Evolutionary conservation across 2,113 vertebrate genomes (phyloP).

Genomic region (Pao palembangensis): DNA sequence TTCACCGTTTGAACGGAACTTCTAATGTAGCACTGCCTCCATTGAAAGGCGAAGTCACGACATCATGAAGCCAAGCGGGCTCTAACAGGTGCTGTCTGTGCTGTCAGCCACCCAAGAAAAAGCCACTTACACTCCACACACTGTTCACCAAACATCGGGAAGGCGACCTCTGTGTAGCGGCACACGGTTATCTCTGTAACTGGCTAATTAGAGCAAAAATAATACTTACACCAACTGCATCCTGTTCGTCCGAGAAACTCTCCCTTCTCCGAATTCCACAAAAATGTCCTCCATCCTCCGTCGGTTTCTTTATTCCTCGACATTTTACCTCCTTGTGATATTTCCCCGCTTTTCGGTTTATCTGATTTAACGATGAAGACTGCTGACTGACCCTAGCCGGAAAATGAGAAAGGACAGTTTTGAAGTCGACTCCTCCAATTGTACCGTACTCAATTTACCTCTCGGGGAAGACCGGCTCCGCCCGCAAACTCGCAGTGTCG

Average conservation of each 20-base stretch:
- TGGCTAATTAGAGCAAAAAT: background rate
- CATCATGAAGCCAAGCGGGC: slow-evolving; percentile 25
- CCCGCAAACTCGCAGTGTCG: no score
- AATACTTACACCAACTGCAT: slow-evolving; percentile 87
- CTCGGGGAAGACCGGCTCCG: slow-evolving; percentile 16
- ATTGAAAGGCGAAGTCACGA: slow-evolving; percentile 69
- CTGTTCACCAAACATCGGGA: background rate
- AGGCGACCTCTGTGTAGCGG: background rate
- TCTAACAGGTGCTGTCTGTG: slow-evolving; percentile 73
- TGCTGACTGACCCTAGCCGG: slow-evolving; percentile 50
- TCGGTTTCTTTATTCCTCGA: slow-evolving; percentile 83
- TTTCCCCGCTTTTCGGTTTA: slow-evolving; percentile 6
- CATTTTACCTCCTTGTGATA: slow-evolving; percentile 69
- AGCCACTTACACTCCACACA: background rate
- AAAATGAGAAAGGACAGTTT: slow-evolving; percentile 69
- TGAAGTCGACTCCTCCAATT: slow-evolving; percentile 59
- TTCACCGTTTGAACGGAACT: slow-evolving; percentile 15
- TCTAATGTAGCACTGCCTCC: slow-evolving; percentile 15
- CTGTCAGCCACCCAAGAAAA: slow-evolving; percentile 23
- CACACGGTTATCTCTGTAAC: background rate
- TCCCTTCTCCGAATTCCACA: slow-evolving; percentile 90
- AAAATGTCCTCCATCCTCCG: slow-evolving; percentile 85
- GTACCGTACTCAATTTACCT: slow-evolving; percentile 69
- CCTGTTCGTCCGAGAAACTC: slow-evolving; percentile 90
- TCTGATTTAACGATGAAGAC: background rate